Evolutionary conservation across 30 jellyfish, hydroid and myxozoan genomes (phyloP), one percentile per base, ranked within the genome.

Genomic region (Sanderia malayensis): DNA sequence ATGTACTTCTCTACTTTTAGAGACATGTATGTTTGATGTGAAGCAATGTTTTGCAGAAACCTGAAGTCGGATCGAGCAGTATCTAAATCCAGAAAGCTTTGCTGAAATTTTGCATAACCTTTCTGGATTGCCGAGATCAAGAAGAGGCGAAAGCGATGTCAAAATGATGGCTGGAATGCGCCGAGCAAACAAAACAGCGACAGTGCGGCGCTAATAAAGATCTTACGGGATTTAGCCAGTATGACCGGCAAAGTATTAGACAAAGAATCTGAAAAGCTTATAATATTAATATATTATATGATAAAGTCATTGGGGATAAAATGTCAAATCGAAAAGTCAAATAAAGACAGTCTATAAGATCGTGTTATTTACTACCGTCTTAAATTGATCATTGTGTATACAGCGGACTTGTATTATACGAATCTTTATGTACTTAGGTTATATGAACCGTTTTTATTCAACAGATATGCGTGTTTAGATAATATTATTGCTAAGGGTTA

Each of bases 191-290:
- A 78, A 61, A 47, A 37, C 74, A 22, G 72, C 60, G 89, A 64
- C 89, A 20, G 69, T 82, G 89, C 82, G 89, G 89, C 89, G 82
- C 89, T 78, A 77, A 57, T 61, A 41, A 57, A 55, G 89, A 78
- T 78, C 70, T 65, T 55, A 78, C 44, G 76, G 58, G 89, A 47
- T 65, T 78, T 78, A 66, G 62, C 82, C 58, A 31, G 67, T 58
- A 82, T 55, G 64, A 66, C 81, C 89, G 89, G 82, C 82, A 78
- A 49, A 76, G 53, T 70, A 63, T 61, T 47, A 63, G 67, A 76
- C 80, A 76, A 66, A 78, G 62, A 77, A 53, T 78, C 62, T 78
- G 76, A 66, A 64, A 65, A 78, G 89, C 81, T 78, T 78, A 78
- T 64, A 70, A 78, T 78, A 78, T 78, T 78, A 64, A 78, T 78